phyloP scores from a whole-genome alignment of 2,797 vertebrate species.

The Sebastes oblongus region DNA sequence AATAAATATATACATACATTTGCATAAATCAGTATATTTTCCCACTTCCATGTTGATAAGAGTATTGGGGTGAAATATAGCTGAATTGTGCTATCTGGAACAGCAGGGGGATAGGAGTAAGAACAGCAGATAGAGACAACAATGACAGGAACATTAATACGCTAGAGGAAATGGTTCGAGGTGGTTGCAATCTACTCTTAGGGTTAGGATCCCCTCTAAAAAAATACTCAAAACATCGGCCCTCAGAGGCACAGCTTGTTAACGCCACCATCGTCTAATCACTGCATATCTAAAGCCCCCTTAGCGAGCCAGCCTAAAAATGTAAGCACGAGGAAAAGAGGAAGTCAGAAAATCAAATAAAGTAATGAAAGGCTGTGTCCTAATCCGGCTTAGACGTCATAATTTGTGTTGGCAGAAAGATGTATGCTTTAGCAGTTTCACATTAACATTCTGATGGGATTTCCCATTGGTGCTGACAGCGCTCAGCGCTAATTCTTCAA shows the following conservation, averaged over 20 bases:
- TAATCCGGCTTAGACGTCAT: conserved; percentile 61
- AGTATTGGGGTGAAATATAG: neutral
- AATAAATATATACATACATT: no score
- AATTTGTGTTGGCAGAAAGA: conserved; percentile 59
- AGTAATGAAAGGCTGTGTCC: conserved; percentile 47
- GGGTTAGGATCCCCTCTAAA: neutral
- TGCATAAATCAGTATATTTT: no score
- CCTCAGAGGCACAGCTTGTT: neutral
- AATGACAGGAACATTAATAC: conserved; percentile 3
- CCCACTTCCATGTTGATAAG: no score
- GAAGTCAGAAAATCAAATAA: conserved; percentile 50
- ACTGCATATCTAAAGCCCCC: conserved; percentile 11
- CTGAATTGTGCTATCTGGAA: conserved; percentile 18
- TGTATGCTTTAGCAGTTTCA: conserved; percentile 31
- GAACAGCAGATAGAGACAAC: conserved; percentile 9
- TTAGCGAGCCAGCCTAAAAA: conserved; percentile 36
- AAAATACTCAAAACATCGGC: conserved; percentile 10
- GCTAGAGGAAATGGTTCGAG: neutral
- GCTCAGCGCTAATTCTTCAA: conserved; percentile 35
- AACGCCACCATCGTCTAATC: conserved; percentile 4
- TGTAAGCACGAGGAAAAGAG: conserved; percentile 22
- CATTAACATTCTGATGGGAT: conserved; percentile 59
- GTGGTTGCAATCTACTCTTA: neutral
- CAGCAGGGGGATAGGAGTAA: neutral
- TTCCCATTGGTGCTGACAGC: conserved; percentile 46